phyloP scores from a whole-genome alignment of 2,113 vertebrate species.

The Hymenochirus boettgeri region DNA sequence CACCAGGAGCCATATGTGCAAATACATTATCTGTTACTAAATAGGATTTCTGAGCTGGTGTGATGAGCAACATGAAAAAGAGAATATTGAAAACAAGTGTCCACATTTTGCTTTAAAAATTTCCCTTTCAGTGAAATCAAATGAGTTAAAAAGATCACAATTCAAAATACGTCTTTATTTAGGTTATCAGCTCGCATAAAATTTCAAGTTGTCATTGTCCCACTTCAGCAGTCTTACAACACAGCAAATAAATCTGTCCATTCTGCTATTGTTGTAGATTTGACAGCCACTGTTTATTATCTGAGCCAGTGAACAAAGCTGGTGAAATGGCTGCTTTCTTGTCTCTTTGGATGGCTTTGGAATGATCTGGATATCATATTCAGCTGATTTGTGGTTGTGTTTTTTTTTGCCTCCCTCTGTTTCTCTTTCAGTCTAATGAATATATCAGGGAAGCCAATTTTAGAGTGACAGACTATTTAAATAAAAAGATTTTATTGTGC shows the following conservation, averaged over 20 bases:
- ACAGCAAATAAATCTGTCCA: slow-evolving; percentile 5
- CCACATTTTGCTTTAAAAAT: neutral
- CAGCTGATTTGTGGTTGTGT: slow-evolving; percentile 7
- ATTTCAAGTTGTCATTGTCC: neutral
- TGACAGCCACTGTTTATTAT: slow-evolving; percentile 6
- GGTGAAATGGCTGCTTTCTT: slow-evolving; percentile 1
- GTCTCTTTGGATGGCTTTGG: slow-evolving; percentile 4
- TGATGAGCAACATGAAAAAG: too few relatives aligned
- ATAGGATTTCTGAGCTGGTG: too few relatives aligned
- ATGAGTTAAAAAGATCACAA: neutral
- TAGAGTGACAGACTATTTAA: neutral
- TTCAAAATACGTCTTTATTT: neutral
- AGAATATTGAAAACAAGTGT: too few relatives aligned
- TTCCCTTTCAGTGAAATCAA: neutral
- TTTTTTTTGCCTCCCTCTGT: neutral
- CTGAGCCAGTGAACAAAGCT: slow-evolving; percentile 1
- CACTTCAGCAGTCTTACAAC: neutral
- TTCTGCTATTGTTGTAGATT: slow-evolving; percentile 1
- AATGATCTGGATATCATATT: slow-evolving; percentile 9
- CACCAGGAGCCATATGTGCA: too few relatives aligned
- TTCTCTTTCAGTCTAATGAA: slow-evolving; percentile 6
- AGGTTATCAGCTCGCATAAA: neutral
- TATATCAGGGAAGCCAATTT: slow-evolving; percentile 8
- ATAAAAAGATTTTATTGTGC: slow-evolving; percentile 12
- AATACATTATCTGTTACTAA: too few relatives aligned